Base-by-base conservation (phyloP, 2,797 vertebrate species). In the Nothura maculosa region DNA sequence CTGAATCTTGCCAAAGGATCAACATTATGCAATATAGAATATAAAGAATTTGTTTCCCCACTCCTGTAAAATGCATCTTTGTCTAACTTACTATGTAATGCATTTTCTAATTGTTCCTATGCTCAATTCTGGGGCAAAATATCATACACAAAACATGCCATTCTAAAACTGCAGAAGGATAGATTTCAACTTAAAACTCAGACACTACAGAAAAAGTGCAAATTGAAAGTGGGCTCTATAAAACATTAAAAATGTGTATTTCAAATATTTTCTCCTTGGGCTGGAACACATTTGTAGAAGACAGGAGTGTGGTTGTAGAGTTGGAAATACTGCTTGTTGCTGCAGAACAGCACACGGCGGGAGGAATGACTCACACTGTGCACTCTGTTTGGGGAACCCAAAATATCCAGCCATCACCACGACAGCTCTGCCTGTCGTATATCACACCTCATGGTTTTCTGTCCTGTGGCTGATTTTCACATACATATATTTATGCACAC, bases 111-210 rank as follows among this genome's bases (percentile, higher is more conserved):
- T 69, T 52, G 22, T 52, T 54, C 34, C 57, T n/a, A 6, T 22
- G 6, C 72, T 52, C 75, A 30, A 3, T 9, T 34, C 12, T 12
- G 11, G 54, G 69, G 36, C 38, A 72, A 28, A 28, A 24, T 1
- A 3, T 19, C 8, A 40, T 6, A 28, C 9, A 3, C 21, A 70
- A 70, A 73, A 9, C 76, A 77, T 8, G 16, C 14, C 17, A 54
- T 10, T 74, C 50, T 11, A 27, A 64, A 47, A 6, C 69, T 34
- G 22, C 32, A 81, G 43, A 9, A 1, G 40, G 50, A 72, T 3
- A 24, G 85, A 66, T 85, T 92, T 42, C 73, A 77, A 72, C 78
- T 77, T 4, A 58, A 87, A 93, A 88, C n/a, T 61, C 70, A 69
- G 50, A 38, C 42, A 45, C 70, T 9, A 50, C 3, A 77, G 57